Evolutionary conservation across 2,797 vertebrate genomes (phyloP).

Genomic region (Neopelma chrysocephalum): DNA sequence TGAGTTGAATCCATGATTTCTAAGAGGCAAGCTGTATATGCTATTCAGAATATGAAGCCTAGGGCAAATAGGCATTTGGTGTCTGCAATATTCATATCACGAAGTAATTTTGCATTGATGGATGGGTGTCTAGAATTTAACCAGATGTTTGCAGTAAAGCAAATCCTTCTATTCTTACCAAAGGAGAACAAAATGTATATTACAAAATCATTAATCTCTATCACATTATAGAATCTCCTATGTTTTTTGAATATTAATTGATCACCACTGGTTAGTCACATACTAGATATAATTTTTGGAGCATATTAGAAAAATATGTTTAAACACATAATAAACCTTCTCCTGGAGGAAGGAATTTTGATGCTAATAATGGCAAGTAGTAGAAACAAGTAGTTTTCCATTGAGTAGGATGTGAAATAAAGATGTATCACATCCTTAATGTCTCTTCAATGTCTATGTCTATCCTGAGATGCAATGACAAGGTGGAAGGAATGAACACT

Average conservation of each 20-base stretch:
- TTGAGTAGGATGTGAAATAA: neutral
- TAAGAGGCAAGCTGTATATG: neutral
- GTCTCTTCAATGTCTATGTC: neutral
- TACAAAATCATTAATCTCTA: neutral
- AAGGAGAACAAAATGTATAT: neutral
- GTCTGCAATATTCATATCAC: neutral
- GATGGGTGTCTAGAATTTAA: neutral
- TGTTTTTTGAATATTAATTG: neutral
- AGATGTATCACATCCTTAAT: neutral
- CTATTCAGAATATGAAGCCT: neutral
- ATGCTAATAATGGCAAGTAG: neutral
- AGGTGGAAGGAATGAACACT: neutral
- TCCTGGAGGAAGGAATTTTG: neutral
- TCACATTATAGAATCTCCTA: neutral
- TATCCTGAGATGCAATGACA: neutral
- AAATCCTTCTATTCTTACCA: neutral
- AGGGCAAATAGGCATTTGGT: neutral
- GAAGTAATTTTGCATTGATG: neutral
- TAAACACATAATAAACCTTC: neutral
- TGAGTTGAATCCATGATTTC: neutral
- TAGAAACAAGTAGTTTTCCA: neutral
- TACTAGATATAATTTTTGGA: neutral
- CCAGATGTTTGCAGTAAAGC: neutral
- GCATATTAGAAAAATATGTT: neutral
- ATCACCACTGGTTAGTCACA: neutral